These are phyloP conservation scores for Drosophila rubida DNA, from an alignment of 2,888 invertebrate species.

Conservation along the genomic window DNA sequence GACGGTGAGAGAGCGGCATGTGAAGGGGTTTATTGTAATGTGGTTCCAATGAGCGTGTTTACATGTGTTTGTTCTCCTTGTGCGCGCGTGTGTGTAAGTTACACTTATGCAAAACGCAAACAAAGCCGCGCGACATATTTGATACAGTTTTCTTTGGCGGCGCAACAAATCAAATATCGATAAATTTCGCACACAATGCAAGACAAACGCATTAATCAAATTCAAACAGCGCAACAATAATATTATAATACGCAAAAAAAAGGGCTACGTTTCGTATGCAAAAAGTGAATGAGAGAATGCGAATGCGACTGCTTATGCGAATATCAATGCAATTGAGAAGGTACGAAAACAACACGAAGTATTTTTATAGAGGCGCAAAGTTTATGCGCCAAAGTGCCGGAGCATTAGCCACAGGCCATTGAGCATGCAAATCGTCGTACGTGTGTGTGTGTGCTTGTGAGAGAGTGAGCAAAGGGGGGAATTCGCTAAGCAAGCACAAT, in stretches of 20 bases:
- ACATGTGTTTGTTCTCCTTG: constrained; percentile 18
- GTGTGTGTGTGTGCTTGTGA: constrained; percentile 3
- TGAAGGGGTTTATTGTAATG: constrained; percentile 49
- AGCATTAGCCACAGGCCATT: constrained; percentile 67
- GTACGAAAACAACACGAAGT: constrained; percentile 14
- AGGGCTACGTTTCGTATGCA: constrained; percentile 55
- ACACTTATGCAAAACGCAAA: constrained; percentile 75
- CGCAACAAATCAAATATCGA: constrained; percentile 74
- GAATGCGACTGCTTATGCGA: constrained; percentile 21
- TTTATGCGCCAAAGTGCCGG: constrained; percentile 63
- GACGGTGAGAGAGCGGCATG: neutral
- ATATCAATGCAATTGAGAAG: constrained; percentile 20
- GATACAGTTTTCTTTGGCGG: constrained; percentile 66
- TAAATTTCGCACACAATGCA: constrained; percentile 73
- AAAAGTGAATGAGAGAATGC: constrained; percentile 45
- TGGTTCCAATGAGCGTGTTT: constrained; percentile 41
- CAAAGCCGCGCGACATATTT: constrained; percentile 79
- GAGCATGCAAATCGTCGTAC: constrained; percentile 54
- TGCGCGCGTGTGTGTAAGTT: constrained; percentile 7
- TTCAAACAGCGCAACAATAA: constrained; percentile 40
- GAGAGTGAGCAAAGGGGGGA: constrained; percentile 18
- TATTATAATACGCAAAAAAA: constrained; percentile 32
- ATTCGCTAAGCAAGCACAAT: constrained; percentile 26
- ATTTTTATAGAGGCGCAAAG: constrained; percentile 40
- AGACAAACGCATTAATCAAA: constrained; percentile 71